These are phyloP conservation scores for Leptinotarsa haldemani DNA, from an alignment of 2,888 invertebrate genomes.

Conservation along the genomic window DNA sequence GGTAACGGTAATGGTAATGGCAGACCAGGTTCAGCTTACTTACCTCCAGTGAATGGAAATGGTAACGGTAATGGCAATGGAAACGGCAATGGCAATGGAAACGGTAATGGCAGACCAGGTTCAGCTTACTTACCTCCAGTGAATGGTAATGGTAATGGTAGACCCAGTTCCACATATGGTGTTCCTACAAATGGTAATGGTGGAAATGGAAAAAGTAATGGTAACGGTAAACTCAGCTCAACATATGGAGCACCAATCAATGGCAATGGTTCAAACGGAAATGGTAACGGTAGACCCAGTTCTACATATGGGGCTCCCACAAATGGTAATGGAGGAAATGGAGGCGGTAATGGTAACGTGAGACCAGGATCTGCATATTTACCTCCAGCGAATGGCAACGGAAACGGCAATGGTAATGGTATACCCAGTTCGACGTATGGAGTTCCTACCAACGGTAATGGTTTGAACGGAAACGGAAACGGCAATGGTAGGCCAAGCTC, in stretches of 20 bases:
- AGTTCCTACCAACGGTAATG: constrained; percentile 45
- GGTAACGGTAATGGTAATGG: constrained; percentile 43
- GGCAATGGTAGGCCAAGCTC: constrained; percentile 36
- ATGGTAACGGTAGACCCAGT: constrained; percentile 52
- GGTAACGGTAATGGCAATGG: constrained; percentile 48
- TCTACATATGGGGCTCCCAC: constrained; percentile 46
- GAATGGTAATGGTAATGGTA: constrained; percentile 32
- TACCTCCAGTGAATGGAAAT: constrained; percentile 30
- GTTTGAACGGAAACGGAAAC: constrained; percentile 49
- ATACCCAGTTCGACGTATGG: constrained; percentile 53
- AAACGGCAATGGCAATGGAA: constrained; percentile 47
- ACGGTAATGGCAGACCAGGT: constrained; percentile 33
- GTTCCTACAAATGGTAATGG: constrained; percentile 55
- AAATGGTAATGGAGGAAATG: constrained; percentile 35
- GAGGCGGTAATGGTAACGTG: constrained; percentile 32
- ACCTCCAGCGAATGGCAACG: neutral
- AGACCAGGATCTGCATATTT: neutral
- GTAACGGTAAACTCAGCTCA: constrained; percentile 19
- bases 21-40: constrained; percentile 7
- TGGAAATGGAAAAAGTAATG: constrained; percentile 33
- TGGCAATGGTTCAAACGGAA: constrained; percentile 23
- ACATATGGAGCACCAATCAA: neutral
- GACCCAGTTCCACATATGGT: constrained; percentile 23
- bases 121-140: constrained; percentile 16
- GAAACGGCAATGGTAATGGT: constrained; percentile 47